A percentile compares a stretch with the other conserved stretches of the same genome.
Conservation (phyloP, 2,113 vertebrate genomes). For the Myotis davidii region DNA sequence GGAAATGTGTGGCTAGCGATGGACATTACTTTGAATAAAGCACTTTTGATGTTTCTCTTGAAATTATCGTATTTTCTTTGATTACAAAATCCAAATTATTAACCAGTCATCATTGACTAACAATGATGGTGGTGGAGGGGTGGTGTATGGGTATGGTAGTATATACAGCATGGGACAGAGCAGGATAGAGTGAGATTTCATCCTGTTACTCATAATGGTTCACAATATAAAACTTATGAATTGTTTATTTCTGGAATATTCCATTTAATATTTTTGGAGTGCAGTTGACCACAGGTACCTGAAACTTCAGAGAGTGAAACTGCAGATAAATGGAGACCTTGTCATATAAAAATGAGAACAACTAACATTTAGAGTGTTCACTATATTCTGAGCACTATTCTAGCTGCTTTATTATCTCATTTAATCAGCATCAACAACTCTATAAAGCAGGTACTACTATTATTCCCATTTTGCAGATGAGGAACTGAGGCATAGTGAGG, state of each 20-base stretch:
- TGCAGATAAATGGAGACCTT: not conserved
- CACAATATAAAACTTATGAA: not conserved
- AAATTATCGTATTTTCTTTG: no score
- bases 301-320: not conserved
- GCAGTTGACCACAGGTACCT: not conserved
- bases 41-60: no score
- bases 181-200: not conserved
- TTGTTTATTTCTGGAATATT: not conserved
- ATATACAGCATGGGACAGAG: not conserved
- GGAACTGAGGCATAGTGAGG: not conserved
- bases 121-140: not conserved
- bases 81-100: no score
- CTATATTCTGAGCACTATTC: not conserved
- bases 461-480: not conserved
- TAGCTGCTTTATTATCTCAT: not conserved
- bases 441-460: not conserved
- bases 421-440: not conserved
- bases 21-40: no score
- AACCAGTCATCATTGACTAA: not conserved
- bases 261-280: not conserved
- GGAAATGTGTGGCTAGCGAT: no score
- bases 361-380: conserved; percentile 2
- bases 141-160: not conserved
- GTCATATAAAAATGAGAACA: not conserved
- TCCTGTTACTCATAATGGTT: not conserved